These are phyloP conservation scores for Dryomyza anilis DNA, from an alignment of 2,888 invertebrate species.

Conservation along the genomic window DNA sequence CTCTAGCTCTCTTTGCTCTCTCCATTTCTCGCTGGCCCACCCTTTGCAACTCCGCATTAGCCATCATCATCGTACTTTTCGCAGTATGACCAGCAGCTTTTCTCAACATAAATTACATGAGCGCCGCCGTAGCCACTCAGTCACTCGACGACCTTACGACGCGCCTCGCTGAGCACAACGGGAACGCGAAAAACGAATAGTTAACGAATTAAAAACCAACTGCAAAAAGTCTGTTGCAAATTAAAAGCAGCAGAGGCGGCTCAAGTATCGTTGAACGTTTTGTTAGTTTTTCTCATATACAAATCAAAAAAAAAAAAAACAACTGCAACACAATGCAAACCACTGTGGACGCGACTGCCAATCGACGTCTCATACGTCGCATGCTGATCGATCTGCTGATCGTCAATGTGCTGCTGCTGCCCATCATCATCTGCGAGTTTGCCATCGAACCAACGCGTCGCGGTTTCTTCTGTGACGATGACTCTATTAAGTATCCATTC, in stretches of 20 bases:
- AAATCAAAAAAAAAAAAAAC: not conserved
- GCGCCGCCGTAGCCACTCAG: constrained; percentile 22
- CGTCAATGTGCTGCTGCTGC: constrained; percentile 42
- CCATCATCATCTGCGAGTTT: constrained; percentile 47
- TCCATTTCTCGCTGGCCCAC: not conserved
- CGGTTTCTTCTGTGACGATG: constrained; percentile 54
- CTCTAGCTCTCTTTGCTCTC: not conserved
- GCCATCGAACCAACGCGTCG: constrained; percentile 47
- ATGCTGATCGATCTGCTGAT: constrained; percentile 46
- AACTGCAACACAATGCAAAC: constrained; percentile 7
- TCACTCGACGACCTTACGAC: constrained; percentile 31
- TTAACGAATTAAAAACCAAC: not conserved
- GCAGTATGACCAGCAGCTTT: constrained; percentile 7
- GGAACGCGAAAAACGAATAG: constrained; percentile 1
- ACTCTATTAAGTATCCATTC: constrained; percentile 50
- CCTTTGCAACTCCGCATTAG: not conserved
- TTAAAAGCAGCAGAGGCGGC: too few relatives aligned
- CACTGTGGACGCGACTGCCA: not conserved
- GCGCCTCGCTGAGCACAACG: constrained; percentile 22
- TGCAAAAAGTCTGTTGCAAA: not conserved
- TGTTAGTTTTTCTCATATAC: too few relatives aligned
- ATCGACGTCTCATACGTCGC: constrained; percentile 33
- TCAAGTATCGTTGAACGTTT: too few relatives aligned
- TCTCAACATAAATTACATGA: constrained; percentile 31
- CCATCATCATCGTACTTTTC: not conserved